Conservation (phyloP, 2,113 vertebrate genomes). For the Dasyornis broadbenti region DNA sequence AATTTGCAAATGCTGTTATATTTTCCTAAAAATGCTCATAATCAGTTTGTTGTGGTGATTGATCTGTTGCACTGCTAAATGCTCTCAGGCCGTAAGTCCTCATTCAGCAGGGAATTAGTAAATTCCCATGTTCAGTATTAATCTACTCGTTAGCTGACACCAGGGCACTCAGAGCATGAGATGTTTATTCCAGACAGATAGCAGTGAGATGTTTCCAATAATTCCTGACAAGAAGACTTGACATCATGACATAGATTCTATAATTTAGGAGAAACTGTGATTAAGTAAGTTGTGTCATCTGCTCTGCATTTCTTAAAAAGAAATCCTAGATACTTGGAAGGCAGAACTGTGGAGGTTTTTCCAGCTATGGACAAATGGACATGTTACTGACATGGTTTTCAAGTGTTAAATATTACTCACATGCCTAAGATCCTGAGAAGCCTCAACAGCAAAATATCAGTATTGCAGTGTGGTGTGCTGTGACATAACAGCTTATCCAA, state of each 20-base stretch:
- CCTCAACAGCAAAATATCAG: not conserved
- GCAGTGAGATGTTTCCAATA: conserved; percentile 1
- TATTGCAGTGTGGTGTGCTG: not conserved
- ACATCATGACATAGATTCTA: not conserved
- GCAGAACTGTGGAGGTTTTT: not conserved
- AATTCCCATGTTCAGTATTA: not conserved
- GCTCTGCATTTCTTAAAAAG: not conserved
- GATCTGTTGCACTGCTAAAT: not conserved
- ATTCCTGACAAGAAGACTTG: conserved; percentile 4
- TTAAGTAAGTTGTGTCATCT: not conserved
- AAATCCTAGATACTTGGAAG: not conserved
- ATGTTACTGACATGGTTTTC: not conserved
- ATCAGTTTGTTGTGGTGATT: not conserved
- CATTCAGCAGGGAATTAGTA: not conserved
- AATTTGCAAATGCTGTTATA: not conserved
- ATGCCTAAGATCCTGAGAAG: not conserved
- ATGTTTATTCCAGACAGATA: not conserved
- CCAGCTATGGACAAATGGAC: not conserved
- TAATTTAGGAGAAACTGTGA: not conserved
- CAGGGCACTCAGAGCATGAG: not conserved
- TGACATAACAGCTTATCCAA: not conserved
- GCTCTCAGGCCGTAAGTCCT: not conserved
- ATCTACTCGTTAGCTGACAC: not conserved
- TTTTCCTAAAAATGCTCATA: not conserved
- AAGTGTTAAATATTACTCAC: not conserved